Percentiles rank a stretch among this genome's conserved stretches.
phyloP scores from a whole-genome alignment of 2,113 vertebrate species.

The Ellobius talpinus region DNA sequence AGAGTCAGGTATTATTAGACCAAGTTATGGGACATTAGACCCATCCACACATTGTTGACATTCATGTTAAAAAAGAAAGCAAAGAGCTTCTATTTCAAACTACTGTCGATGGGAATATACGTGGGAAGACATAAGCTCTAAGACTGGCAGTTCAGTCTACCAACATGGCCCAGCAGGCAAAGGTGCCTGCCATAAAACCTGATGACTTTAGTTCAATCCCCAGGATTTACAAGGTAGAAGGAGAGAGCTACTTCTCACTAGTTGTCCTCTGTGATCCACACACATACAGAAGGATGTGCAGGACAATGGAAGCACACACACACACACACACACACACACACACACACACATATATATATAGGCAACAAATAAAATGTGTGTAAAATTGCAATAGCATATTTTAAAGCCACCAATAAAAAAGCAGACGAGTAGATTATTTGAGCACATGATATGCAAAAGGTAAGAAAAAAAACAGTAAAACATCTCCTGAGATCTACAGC shows the following conservation, averaged over 20 bases:
- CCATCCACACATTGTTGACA: neutral
- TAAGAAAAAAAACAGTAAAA: neutral
- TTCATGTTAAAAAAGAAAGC: neutral
- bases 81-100: neutral
- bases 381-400: too few species aligned
- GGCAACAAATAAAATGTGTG: neutral
- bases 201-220: neutral
- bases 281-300: neutral
- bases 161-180: neutral
- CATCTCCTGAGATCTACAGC: neutral
- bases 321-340: neutral
- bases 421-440: neutral
- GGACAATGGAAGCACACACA: neutral
- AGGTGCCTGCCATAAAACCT: neutral
- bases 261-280: neutral
- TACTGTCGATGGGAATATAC: neutral
- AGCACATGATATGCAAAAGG: neutral
- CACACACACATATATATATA: neutral
- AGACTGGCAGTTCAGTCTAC: neutral
- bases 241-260: neutral
- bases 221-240: neutral
- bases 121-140: neutral
- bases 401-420: neutral
- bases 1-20: neutral
- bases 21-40: neutral